Conservation (phyloP, 1,140 invertebrate species). For the Myzus persicae region DNA sequence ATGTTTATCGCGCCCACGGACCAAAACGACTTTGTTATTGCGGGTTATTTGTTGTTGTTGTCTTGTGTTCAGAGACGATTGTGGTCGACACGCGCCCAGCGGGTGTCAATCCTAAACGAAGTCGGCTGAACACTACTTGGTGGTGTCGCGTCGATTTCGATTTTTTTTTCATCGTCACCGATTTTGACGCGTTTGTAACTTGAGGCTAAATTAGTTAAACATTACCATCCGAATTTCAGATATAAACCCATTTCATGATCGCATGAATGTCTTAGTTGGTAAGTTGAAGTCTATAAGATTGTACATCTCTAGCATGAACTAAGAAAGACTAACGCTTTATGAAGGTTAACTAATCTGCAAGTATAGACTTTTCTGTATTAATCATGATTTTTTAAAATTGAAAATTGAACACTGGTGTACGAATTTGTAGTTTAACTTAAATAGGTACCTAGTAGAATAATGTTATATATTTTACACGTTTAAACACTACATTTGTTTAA, state of each 20-base stretch:
- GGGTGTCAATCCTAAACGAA: background rate
- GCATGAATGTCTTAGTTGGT: background rate
- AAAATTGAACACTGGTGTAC: background rate
- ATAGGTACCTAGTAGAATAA: background rate
- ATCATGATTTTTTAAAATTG: background rate
- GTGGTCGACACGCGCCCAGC: background rate
- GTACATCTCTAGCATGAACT: background rate
- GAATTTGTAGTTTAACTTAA: background rate
- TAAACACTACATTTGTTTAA: background rate
- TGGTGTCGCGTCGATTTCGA: background rate
- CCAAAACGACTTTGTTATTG: background rate
- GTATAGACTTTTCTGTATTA: background rate
- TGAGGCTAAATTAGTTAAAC: background rate
- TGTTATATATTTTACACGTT: background rate
- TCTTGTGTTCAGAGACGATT: background rate
- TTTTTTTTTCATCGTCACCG: background rate
- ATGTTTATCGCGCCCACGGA: background rate
- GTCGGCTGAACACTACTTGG: background rate
- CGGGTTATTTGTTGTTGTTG: background rate
- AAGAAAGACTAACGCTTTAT: background rate
- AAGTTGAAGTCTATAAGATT: background rate
- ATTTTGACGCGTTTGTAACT: too few relatives aligned
- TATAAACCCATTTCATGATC: background rate
- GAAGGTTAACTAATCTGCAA: background rate
- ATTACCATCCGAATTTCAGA: background rate